A percentile compares a stretch with the other conserved stretches of the same genome.
Conservation (phyloP, 1,140 invertebrate species). For the Sesamia nonagrioides region DNA sequence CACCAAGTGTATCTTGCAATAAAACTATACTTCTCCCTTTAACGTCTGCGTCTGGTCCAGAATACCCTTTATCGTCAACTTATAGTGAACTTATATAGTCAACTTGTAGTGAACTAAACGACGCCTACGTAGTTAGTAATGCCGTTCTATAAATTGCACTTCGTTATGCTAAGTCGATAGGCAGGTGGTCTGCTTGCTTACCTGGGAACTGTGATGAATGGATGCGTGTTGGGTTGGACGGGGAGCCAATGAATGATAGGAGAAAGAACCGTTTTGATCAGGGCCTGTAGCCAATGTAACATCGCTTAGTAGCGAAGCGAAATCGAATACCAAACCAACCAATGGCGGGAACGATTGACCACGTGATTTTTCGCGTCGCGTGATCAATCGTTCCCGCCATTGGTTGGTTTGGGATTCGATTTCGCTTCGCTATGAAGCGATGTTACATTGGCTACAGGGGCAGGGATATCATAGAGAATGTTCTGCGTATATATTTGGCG, state of each 20-base stretch:
- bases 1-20: slow-evolving; percentile 8
- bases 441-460: too few species aligned
- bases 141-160: slow-evolving; percentile 75
- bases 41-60: slow-evolving; percentile 8
- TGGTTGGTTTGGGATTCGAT: too few species aligned
- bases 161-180: slow-evolving; percentile 74
- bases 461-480: too few species aligned
- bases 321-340: too few species aligned
- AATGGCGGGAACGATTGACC: too few species aligned
- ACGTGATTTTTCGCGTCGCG: too few species aligned
- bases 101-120: slow-evolving; percentile 35
- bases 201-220: slow-evolving; percentile 51
- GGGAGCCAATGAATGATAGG: slow-evolving; percentile 4
- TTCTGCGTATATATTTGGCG: too few species aligned
- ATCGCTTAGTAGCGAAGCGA: too few species aligned
- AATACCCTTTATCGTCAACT: slow-evolving; percentile 34
- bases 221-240: not conserved
- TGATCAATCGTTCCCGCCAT: too few species aligned
- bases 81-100: slow-evolving; percentile 24
- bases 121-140: slow-evolving; percentile 63
- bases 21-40: slow-evolving; percentile 32
- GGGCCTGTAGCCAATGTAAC: too few species aligned
- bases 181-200: slow-evolving; percentile 72
- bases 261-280: slow-evolving; percentile 6
- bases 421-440: too few species aligned